A percentile compares a stretch with the other conserved stretches of the same genome.
These are phyloP conservation scores for Climacteris rufus DNA, from an alignment of 2,113 vertebrate genomes.

Conservation along the genomic window DNA sequence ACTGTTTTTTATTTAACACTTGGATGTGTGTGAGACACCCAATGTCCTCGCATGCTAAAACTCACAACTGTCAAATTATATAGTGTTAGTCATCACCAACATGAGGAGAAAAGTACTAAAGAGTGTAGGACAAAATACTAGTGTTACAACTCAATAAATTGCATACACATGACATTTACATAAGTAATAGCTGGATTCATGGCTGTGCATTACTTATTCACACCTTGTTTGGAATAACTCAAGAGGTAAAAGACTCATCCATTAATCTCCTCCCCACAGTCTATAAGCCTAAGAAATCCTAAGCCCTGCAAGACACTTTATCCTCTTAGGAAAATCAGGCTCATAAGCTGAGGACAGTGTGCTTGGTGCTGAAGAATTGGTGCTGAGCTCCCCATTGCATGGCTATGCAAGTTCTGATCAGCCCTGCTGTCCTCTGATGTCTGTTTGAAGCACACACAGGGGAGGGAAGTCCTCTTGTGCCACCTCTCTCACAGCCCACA, in stretches of 20 bases:
- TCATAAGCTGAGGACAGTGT: neutral
- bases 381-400: neutral
- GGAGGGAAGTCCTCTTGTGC: accelerated
- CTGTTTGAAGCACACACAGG: neutral
- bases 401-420: neutral
- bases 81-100: neutral
- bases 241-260: conserved; percentile 2
- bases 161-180: neutral
- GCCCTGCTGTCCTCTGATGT: neutral
- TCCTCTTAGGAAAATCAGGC: conserved; percentile 8
- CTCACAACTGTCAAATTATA: neutral
- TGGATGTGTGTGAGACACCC: neutral
- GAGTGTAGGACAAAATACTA: neutral
- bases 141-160: neutral
- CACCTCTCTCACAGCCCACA: neutral
- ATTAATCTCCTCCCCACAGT: neutral
- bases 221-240: neutral
- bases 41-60: neutral
- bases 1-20: conserved; percentile 58
- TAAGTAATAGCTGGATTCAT: neutral
- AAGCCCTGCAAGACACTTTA: neutral
- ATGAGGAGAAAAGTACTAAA: neutral
- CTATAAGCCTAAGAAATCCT: conserved; percentile 3
- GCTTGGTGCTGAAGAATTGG: neutral
- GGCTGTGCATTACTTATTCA: conserved; percentile 20